Base-by-base conservation (phyloP, 2,113 vertebrate species). In the Prionailurus viverrinus region DNA sequence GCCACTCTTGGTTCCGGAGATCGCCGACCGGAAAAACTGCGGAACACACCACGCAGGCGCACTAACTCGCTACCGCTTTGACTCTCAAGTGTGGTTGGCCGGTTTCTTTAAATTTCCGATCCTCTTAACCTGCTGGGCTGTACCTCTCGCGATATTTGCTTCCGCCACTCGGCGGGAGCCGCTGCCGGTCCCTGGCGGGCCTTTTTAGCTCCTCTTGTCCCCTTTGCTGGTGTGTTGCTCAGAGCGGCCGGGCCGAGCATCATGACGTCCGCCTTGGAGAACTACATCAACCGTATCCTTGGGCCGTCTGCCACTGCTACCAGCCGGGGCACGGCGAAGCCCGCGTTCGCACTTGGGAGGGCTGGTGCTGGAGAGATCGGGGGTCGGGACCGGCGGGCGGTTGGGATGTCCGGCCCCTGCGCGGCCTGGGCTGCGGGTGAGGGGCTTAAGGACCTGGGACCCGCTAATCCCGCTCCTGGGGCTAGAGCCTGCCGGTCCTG, bases 241-340 rank as follows among this genome's bases (percentile, higher is more conserved):
- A 53, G 74, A 33, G 33, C 1, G 2, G 45, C 33, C 16, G 74
- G 1, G 73, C 91, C 27, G 58, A 33, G 5, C 74, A 86, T 10
- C 39, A 99, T 99, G 99, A 99, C 99, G 0, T 99, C 99, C 3
- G 99, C 99, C 0, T 45, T 99, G 97, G 99, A 99, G 93, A 99
- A 98, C 65, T 99, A 99, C 89, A 99, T 99, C 94, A 99, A 99
- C 98, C 99, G 99, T 99, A 99, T 99, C 99, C 98, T 98, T 18
- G 0, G 10, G 71, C 21, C 4, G 23, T 3, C 25, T 0, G 3
- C 61, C 4, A 19, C 39, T 0, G 1, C 23, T 8, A 6, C 7
- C 10, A 51, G 73, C 21, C 3, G 18, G 18, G 23, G 39, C 2
- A 8, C 3, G 4, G 69, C 33, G 25, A 61, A 48, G 36, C 41